These are phyloP conservation scores for Bos javanicus DNA, from an alignment of 2,113 vertebrate species.

Conservation along the genomic window DNA sequence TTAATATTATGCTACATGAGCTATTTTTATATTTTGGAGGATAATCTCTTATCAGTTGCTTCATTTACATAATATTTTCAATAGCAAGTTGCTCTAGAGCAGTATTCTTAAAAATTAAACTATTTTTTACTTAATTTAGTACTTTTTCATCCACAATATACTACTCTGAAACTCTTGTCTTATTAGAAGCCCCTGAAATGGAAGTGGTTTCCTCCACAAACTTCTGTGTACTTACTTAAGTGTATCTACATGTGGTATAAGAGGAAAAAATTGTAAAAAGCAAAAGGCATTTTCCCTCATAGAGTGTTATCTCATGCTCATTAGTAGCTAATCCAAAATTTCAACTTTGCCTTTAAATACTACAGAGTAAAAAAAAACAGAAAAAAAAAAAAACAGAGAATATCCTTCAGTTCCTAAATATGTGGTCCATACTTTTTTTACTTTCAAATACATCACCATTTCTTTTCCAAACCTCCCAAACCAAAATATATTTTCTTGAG, in stretches of 20 bases:
- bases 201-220: background rate
- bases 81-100: background rate
- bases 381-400: background rate
- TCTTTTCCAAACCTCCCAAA: background rate
- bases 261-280: background rate
- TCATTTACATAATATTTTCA: background rate
- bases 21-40: background rate
- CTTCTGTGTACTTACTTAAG: background rate
- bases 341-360: background rate
- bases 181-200: background rate
- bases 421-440: background rate
- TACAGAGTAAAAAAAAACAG: background rate
- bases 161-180: constrained; percentile 7
- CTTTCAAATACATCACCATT: background rate
- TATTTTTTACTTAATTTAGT: background rate
- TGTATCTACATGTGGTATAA: background rate
- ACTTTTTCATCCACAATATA: background rate
- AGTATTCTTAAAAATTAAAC: background rate
- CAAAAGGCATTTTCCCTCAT: background rate
- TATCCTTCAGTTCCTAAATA: background rate
- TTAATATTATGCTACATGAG: background rate
- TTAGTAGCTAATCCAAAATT: background rate
- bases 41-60: background rate
- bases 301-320: background rate
- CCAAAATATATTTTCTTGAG: background rate